Conservation (phyloP, 2,888 invertebrate species). For the Papilio gigon region DNA sequence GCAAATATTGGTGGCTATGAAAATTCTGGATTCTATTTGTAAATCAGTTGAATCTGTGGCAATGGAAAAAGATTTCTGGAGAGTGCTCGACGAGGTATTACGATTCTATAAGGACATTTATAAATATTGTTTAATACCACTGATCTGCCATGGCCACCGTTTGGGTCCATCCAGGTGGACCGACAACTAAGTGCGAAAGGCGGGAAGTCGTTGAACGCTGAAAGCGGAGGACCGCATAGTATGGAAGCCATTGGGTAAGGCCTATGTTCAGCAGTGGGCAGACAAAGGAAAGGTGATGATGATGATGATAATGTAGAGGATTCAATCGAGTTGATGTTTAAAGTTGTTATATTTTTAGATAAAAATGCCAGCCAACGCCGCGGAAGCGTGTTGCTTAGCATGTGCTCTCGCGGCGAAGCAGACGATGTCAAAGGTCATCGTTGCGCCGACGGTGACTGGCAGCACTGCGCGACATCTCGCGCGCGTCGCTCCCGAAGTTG, state of each 20-base stretch:
- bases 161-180: no score
- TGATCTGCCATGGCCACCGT: no score
- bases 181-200: no score
- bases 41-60: constrained; percentile 58
- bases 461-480: constrained; percentile 83
- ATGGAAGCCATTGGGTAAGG: no score
- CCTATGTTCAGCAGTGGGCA: no score
- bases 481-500: constrained; percentile 83
- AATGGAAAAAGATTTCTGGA: constrained; percentile 54
- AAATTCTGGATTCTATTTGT: constrained; percentile 53
- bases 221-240: no score
- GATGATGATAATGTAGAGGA: no score
- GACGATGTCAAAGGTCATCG: constrained; percentile 74
- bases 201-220: no score
- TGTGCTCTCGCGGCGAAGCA: constrained; percentile 59
- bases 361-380: constrained; percentile 64
- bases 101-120: no score
- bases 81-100: constrained; percentile 56
- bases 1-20: constrained; percentile 55
- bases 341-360: constrained; percentile 49
- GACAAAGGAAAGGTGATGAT: no score
- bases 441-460: constrained; percentile 84
- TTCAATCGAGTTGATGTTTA: background rate
- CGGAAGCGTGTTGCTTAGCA: constrained; percentile 62
- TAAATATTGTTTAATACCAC: no score